Base-by-base conservation (phyloP, 2,888 invertebrate species). In the Parnassius mnemosyne region DNA sequence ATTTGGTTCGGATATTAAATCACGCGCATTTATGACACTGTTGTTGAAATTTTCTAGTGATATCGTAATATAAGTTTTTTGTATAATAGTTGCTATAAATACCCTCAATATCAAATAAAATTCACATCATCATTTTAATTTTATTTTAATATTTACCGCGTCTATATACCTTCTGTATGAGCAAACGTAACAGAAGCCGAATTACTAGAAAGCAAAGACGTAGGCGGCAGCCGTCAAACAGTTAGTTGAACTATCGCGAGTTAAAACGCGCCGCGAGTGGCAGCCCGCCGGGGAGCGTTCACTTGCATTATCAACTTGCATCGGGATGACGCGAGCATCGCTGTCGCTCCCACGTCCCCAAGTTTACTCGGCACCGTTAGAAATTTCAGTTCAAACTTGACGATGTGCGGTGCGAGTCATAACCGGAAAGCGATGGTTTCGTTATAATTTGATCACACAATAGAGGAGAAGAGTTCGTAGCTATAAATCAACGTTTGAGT, bases 341-440 rank as follows among this genome's bases (percentile, higher is more conserved):
- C 88, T 85, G 89, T 88, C 89, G 77, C 81, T 80, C 79, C 84
- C 89, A 87, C 81, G 85, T 86, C 86, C 78, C 85, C 83, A 86
- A 90, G 90, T 90, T 90, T 89, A 83, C 88, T 87, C 85, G 79
- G 79, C 84, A 84, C 78, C 60, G 79, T 73, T 87, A 81, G 84
- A 88, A 88, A 88, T 89, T 88, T 88, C 89, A 85, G 86, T 85
- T 84, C 74, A 84, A 86, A 87, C 86, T 87, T 87, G 83, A 75
- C 77, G 71, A 71, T 61, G 64, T 47, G 62, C 41, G 78, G 78
- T 61, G 42, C 71, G 76, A 81, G 76, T 58, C 47, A 75, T 49
- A 61, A 66, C 72, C 63, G 67, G n/a, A 41, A 3, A 9, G 9
- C 7, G 49, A 49, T 10, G 43, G 7, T 11, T 11, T 11, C 43